phyloP scores from a whole-genome alignment of 2,797 vertebrate genomes.

The Peromyscus attwateri region DNA sequence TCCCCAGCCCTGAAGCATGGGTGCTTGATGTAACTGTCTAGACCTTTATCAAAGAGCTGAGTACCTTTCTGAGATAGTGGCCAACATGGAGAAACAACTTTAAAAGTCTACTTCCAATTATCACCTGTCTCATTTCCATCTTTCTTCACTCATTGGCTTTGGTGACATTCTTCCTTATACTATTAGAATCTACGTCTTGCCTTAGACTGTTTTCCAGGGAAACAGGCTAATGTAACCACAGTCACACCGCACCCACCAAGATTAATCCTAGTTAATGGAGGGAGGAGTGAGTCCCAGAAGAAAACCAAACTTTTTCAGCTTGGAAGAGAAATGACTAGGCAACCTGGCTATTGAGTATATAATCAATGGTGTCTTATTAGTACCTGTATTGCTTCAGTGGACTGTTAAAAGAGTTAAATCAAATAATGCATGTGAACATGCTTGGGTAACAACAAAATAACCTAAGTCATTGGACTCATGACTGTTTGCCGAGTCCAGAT shows the following conservation, averaged over 20 bases:
- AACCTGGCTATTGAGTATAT: neutral
- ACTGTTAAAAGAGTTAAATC: slow-evolving; percentile 26
- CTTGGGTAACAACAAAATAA: slow-evolving; percentile 3
- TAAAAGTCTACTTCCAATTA: neutral
- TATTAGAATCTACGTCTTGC: neutral
- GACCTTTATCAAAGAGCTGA: neutral
- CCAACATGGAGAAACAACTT: neutral
- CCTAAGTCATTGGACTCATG: neutral
- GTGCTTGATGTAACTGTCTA: neutral
- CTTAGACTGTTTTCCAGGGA: neutral
- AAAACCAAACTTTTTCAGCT: neutral
- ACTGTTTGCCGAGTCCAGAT: slow-evolving; percentile 4
- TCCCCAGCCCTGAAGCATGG: neutral
- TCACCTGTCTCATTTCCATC: neutral
- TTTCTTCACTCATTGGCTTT: neutral
- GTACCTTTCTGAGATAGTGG: neutral
- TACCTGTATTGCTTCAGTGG: neutral
- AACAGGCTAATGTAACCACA: neutral
- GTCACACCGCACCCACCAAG: neutral
- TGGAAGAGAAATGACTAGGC: neutral
- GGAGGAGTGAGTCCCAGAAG: neutral
- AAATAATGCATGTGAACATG: slow-evolving; percentile 20
- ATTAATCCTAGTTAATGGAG: neutral
- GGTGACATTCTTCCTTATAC: neutral
- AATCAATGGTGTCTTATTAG: neutral